Evolutionary conservation across 1,140 invertebrate species (phyloP), one percentile per base, ranked within the genome.

Genomic region (Harlomillsia oculata): DNA sequence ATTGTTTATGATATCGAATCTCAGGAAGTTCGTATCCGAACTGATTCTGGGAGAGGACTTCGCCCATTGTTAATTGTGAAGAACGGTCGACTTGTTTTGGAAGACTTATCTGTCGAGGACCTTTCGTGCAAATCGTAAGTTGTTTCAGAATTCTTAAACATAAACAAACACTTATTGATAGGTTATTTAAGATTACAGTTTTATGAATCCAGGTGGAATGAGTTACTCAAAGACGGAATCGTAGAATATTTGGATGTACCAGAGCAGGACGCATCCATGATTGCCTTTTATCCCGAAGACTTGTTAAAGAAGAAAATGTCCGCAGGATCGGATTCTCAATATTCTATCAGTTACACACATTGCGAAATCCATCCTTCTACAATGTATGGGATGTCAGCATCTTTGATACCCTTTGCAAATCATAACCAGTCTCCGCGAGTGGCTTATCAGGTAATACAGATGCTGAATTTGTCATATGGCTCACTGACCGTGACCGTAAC

Each of bases 331-430:
- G n/a, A n/a, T n/a, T 84, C 87, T 68, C 87, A 87, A 5, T 98
- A 97, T 20, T 21, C 8, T 32, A 25, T 72, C 97, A 94, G 83
- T 90, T 89, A 97, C 67, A 98, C 95, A 2, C 96, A 99, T 72
- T 98, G 95, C 76, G 95, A 98, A 78, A 97, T 98, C 75, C 94
- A 99, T 77, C 93, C 95, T 18, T 89, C 92, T 39, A 97, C 97
- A 93, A 97, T 98, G 64, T 75, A 98, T 34, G 89, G 89, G 30
- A 93, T 98, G 1, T 97, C 94, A 76, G 96, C 96, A 3, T 96
- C 92, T 6, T 97, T 99, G 75, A 98, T 99, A 74, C 96, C 96
- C 56, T 99, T 97, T 71, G 94, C 95, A 64, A 93, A 99, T 92
- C 96, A 99, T 74, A 99, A 99, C 70, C 96, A 98, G 74, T 92